These are phyloP conservation scores for Acanthosepion esculentum DNA, from an alignment of 2,888 invertebrate species.

Conservation along the genomic window DNA sequence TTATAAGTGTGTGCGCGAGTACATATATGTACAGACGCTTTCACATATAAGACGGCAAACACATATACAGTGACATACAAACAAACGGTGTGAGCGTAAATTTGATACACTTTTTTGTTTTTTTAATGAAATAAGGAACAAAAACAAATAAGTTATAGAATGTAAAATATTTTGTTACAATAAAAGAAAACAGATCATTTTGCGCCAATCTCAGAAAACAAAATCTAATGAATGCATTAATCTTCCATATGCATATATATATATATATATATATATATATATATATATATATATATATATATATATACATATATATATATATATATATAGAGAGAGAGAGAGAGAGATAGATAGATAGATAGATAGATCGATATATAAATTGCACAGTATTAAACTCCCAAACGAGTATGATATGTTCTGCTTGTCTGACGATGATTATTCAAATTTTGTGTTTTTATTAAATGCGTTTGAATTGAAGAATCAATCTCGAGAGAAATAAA, in stretches of 20 bases:
- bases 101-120: not conserved
- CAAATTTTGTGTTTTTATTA: too few species aligned
- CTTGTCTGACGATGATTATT: too few species aligned
- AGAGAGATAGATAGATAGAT: not conserved
- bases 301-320: constrained; percentile 49
- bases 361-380: not conserved
- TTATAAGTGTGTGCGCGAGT: too few species aligned
- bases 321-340: constrained; percentile 43
- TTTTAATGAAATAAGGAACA: not conserved
- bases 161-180: not conserved
- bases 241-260: too few species aligned
- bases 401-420: too few species aligned
- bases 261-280: constrained; percentile 40
- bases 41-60: not conserved
- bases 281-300: constrained; percentile 50
- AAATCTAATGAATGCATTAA: not conserved
- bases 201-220: not conserved
- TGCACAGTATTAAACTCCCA: too few species aligned
- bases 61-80: not conserved
- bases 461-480: too few species aligned
- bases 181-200: not conserved
- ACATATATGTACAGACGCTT: not conserved
- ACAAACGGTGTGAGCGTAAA: not conserved
- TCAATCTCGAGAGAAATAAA: too few species aligned
- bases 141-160: not conserved